These are phyloP conservation scores for Pachliopta kotzebuea DNA, from an alignment of 2,888 invertebrate species.

Conservation along the genomic window DNA sequence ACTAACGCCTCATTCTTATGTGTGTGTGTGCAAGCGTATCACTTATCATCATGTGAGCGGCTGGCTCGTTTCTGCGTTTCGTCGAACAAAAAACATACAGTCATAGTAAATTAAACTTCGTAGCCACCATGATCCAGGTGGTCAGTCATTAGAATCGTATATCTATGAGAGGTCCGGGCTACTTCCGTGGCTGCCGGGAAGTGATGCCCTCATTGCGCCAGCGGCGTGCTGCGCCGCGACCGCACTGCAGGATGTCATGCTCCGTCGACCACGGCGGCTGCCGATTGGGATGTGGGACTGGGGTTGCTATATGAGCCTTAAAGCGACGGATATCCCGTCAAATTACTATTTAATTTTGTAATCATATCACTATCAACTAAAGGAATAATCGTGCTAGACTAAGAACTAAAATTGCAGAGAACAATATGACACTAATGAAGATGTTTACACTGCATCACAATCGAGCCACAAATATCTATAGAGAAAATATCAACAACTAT, in stretches of 20 bases:
- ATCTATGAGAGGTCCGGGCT: conserved; percentile 40
- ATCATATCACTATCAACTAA: too few relatives aligned
- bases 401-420: too few relatives aligned
- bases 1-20: too few relatives aligned
- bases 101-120: neutral
- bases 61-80: too few relatives aligned
- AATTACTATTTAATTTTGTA: neutral
- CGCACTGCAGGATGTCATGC: conserved; percentile 47
- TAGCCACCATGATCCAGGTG: conserved; percentile 26
- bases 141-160: conserved; percentile 35
- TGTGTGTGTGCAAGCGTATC: too few relatives aligned
- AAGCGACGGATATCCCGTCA: conserved; percentile 12
- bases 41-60: too few relatives aligned
- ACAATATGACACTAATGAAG: too few relatives aligned
- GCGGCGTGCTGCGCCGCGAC: conserved; percentile 27
- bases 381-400: too few relatives aligned
- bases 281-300: conserved; percentile 23
- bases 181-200: conserved; percentile 62
- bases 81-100: too few relatives aligned
- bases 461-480: too few relatives aligned
- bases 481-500: too few relatives aligned
- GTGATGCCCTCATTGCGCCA: conserved; percentile 56
- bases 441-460: too few relatives aligned
- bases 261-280: conserved; percentile 39
- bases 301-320: conserved; percentile 3